phyloP scores from a whole-genome alignment of 2,888 invertebrate species.

The Thysanoteuthis rhombus region DNA sequence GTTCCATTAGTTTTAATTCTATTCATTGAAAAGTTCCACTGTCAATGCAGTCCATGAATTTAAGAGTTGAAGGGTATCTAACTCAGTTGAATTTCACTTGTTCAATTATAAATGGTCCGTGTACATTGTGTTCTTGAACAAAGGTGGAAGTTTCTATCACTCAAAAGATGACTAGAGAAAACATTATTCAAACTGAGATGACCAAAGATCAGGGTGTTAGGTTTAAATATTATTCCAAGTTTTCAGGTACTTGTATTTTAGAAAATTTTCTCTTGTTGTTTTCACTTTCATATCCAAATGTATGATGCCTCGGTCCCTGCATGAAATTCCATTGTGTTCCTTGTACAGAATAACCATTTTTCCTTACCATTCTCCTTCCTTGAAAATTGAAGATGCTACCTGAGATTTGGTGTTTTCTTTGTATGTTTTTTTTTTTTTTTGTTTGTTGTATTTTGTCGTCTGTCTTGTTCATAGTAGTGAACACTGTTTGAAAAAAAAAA shows the following conservation, averaged over 20 bases:
- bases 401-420: neutral
- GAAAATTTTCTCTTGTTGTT: neutral
- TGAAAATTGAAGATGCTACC: neutral
- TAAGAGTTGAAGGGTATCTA: too few species aligned
- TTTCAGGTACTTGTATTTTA: neutral
- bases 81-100: too few species aligned
- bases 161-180: too few species aligned
- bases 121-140: too few species aligned
- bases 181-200: too few species aligned
- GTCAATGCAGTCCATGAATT: too few species aligned
- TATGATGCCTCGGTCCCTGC: neutral
- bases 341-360: neutral
- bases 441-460: neutral
- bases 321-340: neutral
- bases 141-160: too few species aligned
- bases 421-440: neutral
- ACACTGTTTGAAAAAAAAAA: too few species aligned
- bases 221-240: neutral
- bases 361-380: neutral
- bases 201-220: too few species aligned
- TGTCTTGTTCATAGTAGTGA: neutral
- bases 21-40: too few species aligned
- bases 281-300: neutral
- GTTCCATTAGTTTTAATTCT: too few species aligned
- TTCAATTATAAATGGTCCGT: too few species aligned